Percentiles rank a stretch among this genome's conserved stretches.
phyloP scores from a whole-genome alignment of 2,888 invertebrate genomes.

The Scrobipalpa costella region DNA sequence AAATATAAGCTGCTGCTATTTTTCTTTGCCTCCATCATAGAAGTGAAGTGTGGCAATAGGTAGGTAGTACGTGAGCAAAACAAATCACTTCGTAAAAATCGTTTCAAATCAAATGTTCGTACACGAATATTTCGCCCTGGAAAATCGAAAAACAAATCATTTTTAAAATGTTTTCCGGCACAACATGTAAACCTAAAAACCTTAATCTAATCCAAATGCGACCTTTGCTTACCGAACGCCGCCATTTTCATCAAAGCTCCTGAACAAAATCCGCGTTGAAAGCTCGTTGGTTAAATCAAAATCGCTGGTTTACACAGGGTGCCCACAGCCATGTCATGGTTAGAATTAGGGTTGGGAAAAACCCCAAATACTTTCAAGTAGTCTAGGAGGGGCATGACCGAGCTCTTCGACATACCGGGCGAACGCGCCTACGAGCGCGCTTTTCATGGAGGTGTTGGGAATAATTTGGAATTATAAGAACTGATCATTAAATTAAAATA shows the following conservation, averaged over 20 bases:
- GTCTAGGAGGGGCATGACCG: too few species aligned
- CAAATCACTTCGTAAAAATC: too few species aligned
- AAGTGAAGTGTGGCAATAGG: too few species aligned
- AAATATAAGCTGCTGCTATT: too few species aligned
- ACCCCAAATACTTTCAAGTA: neutral
- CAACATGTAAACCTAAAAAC: neutral
- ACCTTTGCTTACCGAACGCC: conserved; percentile 7
- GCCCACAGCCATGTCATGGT: neutral
- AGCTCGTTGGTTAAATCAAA: conserved; percentile 4
- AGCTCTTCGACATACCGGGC: too few species aligned
- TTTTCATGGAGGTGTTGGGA: too few species aligned
- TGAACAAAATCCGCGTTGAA: conserved; percentile 6
- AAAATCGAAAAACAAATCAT: neutral
- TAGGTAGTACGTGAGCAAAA: too few species aligned
- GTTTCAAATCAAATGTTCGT: too few species aligned
- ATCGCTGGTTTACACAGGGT: conserved; percentile 8
- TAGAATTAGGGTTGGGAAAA: neutral
- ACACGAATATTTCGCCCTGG: neutral
- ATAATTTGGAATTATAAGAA: too few species aligned
- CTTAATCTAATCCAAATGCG: neutral
- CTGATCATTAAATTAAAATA: too few species aligned
- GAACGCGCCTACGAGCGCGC: too few species aligned
- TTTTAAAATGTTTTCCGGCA: neutral
- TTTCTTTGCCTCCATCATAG: too few species aligned
- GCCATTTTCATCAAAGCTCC: neutral